These are phyloP conservation scores for Sciurus niger DNA, from an alignment of 2,113 vertebrate genomes.

Conservation along the genomic window DNA sequence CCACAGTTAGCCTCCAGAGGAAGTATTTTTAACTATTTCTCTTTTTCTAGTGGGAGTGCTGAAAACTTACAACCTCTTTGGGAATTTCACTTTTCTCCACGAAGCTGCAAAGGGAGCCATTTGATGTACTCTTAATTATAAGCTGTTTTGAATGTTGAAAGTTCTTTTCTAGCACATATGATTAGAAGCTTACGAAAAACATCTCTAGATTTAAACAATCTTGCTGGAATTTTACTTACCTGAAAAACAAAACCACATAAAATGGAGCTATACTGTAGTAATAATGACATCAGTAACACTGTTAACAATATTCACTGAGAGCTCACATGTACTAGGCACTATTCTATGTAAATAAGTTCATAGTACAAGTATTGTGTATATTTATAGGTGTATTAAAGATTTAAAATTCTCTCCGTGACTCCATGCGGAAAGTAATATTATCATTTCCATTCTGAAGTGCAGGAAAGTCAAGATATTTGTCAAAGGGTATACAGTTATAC, in stretches of 20 bases:
- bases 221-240: conserved; percentile 3
- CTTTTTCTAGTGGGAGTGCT: conserved; percentile 82
- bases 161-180: conserved; percentile 61
- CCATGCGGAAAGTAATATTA: neutral
- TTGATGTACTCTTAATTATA: conserved; percentile 83
- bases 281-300: neutral
- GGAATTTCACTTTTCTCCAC: conserved; percentile 89
- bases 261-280: neutral
- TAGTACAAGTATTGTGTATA: no score
- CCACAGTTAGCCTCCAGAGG: conserved; percentile 82
- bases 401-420: neutral
- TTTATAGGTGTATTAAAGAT: neutral
- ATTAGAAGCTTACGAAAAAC: conserved; percentile 43
- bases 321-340: neutral
- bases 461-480: neutral
- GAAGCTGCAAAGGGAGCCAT: conserved; percentile 58
- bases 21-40: conserved; percentile 81
- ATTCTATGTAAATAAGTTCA: neutral
- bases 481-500: neutral
- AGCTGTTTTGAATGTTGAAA: conserved; percentile 80
- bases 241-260: neutral
- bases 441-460: neutral
- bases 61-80: conserved; percentile 89
- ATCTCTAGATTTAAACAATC: neutral
- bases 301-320: neutral